A percentile compares a stretch with the other conserved stretches of the same genome.
Conservation (phyloP, 2,888 invertebrate species). For the Aelia acuminata region DNA sequence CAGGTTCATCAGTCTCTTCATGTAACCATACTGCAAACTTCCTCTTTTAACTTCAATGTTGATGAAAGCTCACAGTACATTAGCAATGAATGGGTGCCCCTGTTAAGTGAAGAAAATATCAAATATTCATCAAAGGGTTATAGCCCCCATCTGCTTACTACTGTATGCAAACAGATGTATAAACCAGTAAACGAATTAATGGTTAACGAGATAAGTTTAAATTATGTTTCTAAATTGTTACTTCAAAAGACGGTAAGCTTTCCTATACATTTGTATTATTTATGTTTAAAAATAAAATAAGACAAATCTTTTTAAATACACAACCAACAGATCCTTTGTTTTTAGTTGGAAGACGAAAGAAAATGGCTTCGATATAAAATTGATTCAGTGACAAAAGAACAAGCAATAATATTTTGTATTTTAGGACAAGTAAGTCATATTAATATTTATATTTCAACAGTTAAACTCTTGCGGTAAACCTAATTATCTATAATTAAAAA, state of each 20-base stretch:
- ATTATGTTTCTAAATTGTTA: not conserved
- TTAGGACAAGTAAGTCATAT: slow-evolving; percentile 52
- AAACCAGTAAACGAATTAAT: not conserved
- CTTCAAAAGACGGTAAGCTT: not conserved
- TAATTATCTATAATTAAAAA: not conserved
- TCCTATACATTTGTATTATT: not conserved
- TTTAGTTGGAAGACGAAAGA: slow-evolving; percentile 57
- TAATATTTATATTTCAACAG: not conserved
- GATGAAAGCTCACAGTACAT: not conserved
- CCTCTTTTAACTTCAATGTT: not conserved
- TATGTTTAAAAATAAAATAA: not conserved
- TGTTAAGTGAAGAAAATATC: not conserved
- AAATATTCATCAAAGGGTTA: not conserved
- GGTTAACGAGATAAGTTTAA: not conserved
- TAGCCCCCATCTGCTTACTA: not conserved
- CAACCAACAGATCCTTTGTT: not conserved
- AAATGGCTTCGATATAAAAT: slow-evolving; percentile 56
- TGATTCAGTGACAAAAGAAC: slow-evolving; percentile 56
- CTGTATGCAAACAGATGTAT: not conserved
- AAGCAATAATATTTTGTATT: slow-evolving; percentile 53
- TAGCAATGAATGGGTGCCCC: not conserved
- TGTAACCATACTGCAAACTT: not conserved
- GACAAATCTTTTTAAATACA: not conserved
- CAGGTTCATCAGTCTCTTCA: not conserved
- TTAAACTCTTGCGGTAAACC: not conserved